These are phyloP conservation scores for Melanostoma scalare DNA, from an alignment of 2,888 invertebrate genomes.

Conservation along the genomic window DNA sequence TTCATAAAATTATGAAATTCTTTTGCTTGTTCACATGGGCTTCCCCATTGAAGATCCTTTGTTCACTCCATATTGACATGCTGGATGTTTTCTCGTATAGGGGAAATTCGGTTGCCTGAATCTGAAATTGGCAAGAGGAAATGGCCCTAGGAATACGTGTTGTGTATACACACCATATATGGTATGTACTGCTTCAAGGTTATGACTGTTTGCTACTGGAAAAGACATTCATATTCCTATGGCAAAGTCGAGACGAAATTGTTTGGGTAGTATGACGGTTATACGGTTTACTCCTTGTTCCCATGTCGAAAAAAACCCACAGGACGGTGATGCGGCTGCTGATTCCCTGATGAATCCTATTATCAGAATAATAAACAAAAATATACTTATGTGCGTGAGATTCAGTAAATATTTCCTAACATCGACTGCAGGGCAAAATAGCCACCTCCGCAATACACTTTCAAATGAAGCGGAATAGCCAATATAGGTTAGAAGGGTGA, in stretches of 20 bases:
- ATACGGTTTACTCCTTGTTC: slow-evolving; percentile 14
- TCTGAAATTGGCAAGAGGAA: slow-evolving; percentile 70
- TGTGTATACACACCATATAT: slow-evolving; percentile 37
- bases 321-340: slow-evolving; percentile 13
- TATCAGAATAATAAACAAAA: slow-evolving; percentile 72
- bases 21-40: slow-evolving; percentile 49
- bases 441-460: not conserved
- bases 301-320: slow-evolving; percentile 7
- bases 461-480: slow-evolving; percentile 57
- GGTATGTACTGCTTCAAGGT: slow-evolving; percentile 36
- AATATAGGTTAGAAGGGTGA: slow-evolving; percentile 46
- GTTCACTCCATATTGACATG: slow-evolving; percentile 35
- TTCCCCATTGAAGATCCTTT: slow-evolving; percentile 4
- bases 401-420: slow-evolving; percentile 66
- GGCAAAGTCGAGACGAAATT: slow-evolving; percentile 65
- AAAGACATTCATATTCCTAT: slow-evolving; percentile 69
- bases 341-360: slow-evolving; percentile 65
- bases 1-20: slow-evolving; percentile 72
- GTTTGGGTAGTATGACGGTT: slow-evolving; percentile 48
- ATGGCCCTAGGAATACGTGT: slow-evolving; percentile 67
- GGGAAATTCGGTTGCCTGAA: slow-evolving; percentile 48
- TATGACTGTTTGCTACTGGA: slow-evolving; percentile 45
- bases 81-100: slow-evolving; percentile 45
- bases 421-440: not conserved
- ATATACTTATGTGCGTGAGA: slow-evolving; percentile 68